Percentiles rank a stretch among this genome's conserved stretches.
Conservation (phyloP, 1,140 invertebrate genomes). For the Mesaphorura yosii region DNA sequence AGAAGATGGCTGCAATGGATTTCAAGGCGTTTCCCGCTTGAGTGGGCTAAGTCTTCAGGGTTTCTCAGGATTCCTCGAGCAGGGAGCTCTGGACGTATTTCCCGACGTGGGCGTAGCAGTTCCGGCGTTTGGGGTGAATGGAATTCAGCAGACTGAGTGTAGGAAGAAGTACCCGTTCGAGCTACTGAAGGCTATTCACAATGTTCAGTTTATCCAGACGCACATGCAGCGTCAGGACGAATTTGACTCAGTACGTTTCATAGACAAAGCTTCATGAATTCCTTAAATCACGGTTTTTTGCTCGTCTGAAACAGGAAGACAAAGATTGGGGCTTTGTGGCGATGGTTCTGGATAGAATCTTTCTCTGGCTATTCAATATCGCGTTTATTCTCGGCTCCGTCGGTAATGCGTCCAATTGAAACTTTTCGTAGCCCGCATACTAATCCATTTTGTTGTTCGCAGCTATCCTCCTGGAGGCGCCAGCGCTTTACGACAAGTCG, state of each 20-base stretch:
- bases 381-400: constrained; percentile 58
- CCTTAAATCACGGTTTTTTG: background rate
- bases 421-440: no score
- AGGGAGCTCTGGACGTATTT: constrained; percentile 39
- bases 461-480: constrained; percentile 73
- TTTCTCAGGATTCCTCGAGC: constrained; percentile 30
- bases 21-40: constrained; percentile 31
- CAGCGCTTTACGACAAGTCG: constrained; percentile 76
- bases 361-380: constrained; percentile 90
- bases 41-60: constrained; percentile 31
- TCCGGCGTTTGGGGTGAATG: constrained; percentile 28
- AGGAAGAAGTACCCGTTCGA: constrained; percentile 77
- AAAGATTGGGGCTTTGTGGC: constrained; percentile 99
- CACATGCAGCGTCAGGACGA: constrained; percentile 85
- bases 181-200: constrained; percentile 82
- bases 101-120: constrained; percentile 35
- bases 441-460: no score
- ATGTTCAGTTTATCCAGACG: constrained; percentile 89
- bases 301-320: constrained; percentile 76
- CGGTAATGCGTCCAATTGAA: no score
- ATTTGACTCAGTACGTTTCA: constrained; percentile 68
- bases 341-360: constrained; percentile 94
- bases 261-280: background rate
- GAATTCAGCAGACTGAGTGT: constrained; percentile 34
- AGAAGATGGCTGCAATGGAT: constrained; percentile 32